Conservation (phyloP, 92 coral and sea anemone genomes). For the Chrysogorgia sp. region DNA sequence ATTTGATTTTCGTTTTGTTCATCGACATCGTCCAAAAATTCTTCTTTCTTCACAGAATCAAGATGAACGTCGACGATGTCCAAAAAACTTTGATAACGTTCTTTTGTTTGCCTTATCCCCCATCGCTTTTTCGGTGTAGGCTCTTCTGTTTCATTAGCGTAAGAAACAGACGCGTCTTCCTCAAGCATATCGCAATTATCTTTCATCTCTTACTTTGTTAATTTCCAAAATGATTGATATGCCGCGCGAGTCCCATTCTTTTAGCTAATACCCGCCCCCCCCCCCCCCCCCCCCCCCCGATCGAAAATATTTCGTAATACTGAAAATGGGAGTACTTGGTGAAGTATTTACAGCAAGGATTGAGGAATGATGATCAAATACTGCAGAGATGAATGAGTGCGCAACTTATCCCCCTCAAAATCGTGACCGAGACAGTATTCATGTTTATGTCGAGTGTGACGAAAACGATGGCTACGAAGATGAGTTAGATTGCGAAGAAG, state of each 20-base stretch:
- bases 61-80: not conserved
- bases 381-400: too few species aligned
- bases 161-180: not conserved
- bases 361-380: conserved; percentile 11
- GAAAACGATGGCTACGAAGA: conserved; percentile 50
- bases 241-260: too few species aligned
- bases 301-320: conserved; percentile 14
- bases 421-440: conserved; percentile 40
- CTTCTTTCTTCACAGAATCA: not conserved
- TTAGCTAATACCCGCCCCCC: too few species aligned
- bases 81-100: not conserved
- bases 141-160: not conserved
- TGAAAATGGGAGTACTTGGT: not conserved
- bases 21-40: not conserved
- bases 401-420: not conserved
- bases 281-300: too few species aligned
- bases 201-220: too few species aligned
- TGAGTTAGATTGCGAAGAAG: conserved; percentile 34
- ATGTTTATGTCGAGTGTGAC: conserved; percentile 46
- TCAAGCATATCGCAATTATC: not conserved
- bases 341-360: not conserved
- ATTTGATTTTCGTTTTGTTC: not conserved
- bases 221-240: too few species aligned
- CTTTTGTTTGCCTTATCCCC: not conserved
- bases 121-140: not conserved